Percentiles rank a stretch among this genome's conserved stretches.
Conservation (phyloP, 2,113 vertebrate genomes). For the Psilopsiagon aurifrons region DNA sequence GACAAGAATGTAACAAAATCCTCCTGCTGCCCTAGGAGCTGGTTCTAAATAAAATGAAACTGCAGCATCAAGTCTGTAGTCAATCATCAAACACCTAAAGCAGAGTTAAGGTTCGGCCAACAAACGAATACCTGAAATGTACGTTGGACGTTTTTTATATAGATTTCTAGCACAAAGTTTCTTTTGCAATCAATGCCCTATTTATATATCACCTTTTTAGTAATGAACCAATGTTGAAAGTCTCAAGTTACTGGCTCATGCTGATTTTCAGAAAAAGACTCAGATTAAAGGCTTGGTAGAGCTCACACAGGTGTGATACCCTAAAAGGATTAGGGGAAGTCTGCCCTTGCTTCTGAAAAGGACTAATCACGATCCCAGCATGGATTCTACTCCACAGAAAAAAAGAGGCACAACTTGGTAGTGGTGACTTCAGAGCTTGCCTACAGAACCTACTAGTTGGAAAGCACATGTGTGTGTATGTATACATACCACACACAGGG, state of each 20-base stretch:
- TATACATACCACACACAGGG: accelerated
- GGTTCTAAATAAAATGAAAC: neutral
- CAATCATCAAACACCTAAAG: neutral
- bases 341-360: neutral
- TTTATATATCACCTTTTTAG: neutral
- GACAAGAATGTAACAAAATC: neutral
- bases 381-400: neutral
- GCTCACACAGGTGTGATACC: neutral
- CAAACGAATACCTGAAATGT: neutral
- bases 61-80: neutral
- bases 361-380: neutral
- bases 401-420: neutral
- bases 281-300: neutral
- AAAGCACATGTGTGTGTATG: neutral
- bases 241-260: neutral
- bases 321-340: neutral
- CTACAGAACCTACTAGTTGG: neutral
- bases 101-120: neutral
- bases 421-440: neutral
- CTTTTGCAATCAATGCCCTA: neutral
- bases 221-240: neutral
- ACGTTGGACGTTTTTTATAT: neutral
- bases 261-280: neutral
- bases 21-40: neutral
- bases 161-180: neutral